A percentile compares a stretch with the other conserved stretches of the same genome.
Evolutionary conservation across 2,113 vertebrate species (phyloP).

Genomic region (Spea multiplicata): DNA sequence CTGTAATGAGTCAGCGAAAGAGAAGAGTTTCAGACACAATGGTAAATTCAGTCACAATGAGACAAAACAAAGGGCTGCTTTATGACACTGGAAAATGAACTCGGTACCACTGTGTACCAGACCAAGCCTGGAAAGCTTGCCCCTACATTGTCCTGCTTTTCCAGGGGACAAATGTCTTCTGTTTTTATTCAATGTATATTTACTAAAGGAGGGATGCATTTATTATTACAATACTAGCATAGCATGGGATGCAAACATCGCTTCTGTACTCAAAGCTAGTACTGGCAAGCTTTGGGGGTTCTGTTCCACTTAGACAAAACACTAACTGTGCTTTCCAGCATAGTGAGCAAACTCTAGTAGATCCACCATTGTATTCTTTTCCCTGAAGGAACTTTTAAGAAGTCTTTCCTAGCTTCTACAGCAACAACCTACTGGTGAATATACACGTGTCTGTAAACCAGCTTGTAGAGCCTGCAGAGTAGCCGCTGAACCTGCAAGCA

Average conservation of each 20-base stretch:
- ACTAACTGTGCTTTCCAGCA: too few relatives aligned
- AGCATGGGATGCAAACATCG: not conserved
- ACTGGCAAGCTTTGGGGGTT: not conserved
- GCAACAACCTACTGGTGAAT: too few relatives aligned
- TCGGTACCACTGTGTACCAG: slow-evolving; percentile 41
- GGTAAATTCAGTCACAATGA: slow-evolving; percentile 30
- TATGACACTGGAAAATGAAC: slow-evolving; percentile 7
- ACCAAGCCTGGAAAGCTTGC: not conserved
- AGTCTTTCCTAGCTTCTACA: too few relatives aligned
- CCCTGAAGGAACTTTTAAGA: too few relatives aligned
- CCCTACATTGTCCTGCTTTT: not conserved
- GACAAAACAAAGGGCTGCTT: slow-evolving; percentile 36
- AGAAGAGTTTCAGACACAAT: slow-evolving; percentile 14
- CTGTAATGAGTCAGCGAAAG: slow-evolving; percentile 17
- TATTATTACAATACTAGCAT: not conserved
- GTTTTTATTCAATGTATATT: slow-evolving; percentile 17
- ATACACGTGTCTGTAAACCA: too few relatives aligned
- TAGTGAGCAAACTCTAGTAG: too few relatives aligned
- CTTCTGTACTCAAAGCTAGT: not conserved
- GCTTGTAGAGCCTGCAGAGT: too few relatives aligned
- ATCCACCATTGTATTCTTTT: too few relatives aligned
- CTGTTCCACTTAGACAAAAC: too few relatives aligned
- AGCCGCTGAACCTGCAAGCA: too few relatives aligned
- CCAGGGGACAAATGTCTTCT: slow-evolving; percentile 17
- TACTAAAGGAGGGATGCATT: slow-evolving; percentile 1